These are phyloP conservation scores for Phania funesta DNA, from an alignment of 2,888 invertebrate genomes.

Conservation along the genomic window DNA sequence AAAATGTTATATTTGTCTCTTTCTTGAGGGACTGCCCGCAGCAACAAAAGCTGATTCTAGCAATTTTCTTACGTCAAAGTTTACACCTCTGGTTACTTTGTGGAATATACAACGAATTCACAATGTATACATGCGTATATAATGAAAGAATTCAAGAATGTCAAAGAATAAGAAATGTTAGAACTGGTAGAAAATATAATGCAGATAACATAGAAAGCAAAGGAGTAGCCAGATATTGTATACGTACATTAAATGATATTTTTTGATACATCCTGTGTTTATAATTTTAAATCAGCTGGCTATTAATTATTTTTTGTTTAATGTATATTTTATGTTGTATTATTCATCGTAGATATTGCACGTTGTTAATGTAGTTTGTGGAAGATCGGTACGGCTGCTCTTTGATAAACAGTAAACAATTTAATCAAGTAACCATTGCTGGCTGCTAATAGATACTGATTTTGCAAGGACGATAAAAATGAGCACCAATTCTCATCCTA, in stretches of 20 bases:
- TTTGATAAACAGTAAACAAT: conserved; percentile 12
- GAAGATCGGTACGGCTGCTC: not conserved
- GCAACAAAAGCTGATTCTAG: too few relatives aligned
- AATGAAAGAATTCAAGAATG: conserved; percentile 11
- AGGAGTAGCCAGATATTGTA: conserved; percentile 10
- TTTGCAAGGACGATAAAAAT: conserved; percentile 1
- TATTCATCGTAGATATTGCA: conserved; percentile 39
- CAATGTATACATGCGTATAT: too few relatives aligned
- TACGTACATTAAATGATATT: not conserved
- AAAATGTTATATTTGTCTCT: too few relatives aligned
- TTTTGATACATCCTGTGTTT: conserved; percentile 7
- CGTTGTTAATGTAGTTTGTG: conserved; percentile 15
- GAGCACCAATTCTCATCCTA: conserved; percentile 79
- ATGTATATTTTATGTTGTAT: conserved; percentile 26
- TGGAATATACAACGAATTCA: not conserved
- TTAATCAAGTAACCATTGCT: not conserved
- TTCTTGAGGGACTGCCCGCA: too few relatives aligned
- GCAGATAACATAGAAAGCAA: not conserved
- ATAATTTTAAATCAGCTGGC: conserved; percentile 38
- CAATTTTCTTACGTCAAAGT: not conserved
- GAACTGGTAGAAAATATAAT: too few relatives aligned
- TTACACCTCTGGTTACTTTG: not conserved
- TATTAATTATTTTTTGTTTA: conserved; percentile 28
- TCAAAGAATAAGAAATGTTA: conserved; percentile 19
- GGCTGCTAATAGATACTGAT: not conserved